Evolutionary conservation across 2,113 vertebrate species (phyloP).

Genomic region (Pollimyrus isidori): DNA sequence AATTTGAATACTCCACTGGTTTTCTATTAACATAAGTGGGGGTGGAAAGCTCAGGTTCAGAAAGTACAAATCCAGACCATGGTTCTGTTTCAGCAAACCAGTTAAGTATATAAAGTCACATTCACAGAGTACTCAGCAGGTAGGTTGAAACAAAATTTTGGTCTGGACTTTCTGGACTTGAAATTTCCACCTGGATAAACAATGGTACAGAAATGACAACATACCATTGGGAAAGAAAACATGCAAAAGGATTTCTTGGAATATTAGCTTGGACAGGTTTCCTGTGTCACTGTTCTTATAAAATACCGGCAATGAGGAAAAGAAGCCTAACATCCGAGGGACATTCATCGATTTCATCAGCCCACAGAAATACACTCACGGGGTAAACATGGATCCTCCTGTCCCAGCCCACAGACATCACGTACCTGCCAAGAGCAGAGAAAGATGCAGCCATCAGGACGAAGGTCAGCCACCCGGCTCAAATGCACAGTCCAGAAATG

Average conservation of each 20-base stretch:
- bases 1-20: neutral
- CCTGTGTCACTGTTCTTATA: neutral
- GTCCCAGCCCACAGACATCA: conserved; percentile 61
- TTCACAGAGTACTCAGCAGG: neutral
- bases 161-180: neutral
- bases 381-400: conserved; percentile 62
- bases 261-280: neutral
- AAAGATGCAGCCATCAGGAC: neutral
- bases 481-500: too few species aligned
- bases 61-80: neutral
- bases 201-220: neutral
- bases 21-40: neutral
- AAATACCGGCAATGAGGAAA: neutral
- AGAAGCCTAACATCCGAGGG: neutral
- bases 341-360: neutral
- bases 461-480: neutral
- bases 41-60: neutral
- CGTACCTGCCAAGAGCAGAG: conserved; percentile 50
- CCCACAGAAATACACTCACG: conserved; percentile 52
- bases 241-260: neutral
- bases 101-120: too few species aligned
- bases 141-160: neutral
- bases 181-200: neutral
- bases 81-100: neutral
- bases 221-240: neutral